Base-by-base conservation (phyloP, 1,140 invertebrate species). In the Drosophila santomea region DNA sequence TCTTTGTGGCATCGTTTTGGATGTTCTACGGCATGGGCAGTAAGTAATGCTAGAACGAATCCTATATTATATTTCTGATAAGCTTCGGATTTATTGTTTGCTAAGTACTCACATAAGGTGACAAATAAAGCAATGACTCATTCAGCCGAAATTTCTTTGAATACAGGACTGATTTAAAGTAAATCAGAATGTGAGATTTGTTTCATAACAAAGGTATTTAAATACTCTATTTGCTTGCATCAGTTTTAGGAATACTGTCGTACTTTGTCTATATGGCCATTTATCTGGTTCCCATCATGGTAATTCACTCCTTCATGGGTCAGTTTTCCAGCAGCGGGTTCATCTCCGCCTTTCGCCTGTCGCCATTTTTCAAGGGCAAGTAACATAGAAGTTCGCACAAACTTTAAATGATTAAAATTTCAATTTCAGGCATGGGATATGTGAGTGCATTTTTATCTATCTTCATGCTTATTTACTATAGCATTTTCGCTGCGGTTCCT, bases 271-370 rank as follows among this genome's bases (percentile, higher is more conserved):
- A 84, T 71, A 68, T 91, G 75, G 60, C 50, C 0, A 15, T 91
- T 0, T 92, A 75, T 47, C 48, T 91, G 17, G 77, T 92, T 6
- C 91, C 91, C 1, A 76, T 91, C 28, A 41, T 91, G 56, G 75
- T 92, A 4, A 90, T 91, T 17, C 91, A 92, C 48, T 86, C 81
- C 14, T 92, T 90, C 56, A 74, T 92, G 84, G 90, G 91, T 0
- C 91, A 92, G 48, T 92, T 92, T 39, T 91, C 90, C 0, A 92
- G 88, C 67, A 92, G 84, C 38, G 90, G 90, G 1, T 92, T 88
- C 14, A 91, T 92, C 56, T 92, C 91, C 4, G 79, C 79, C 2
- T 90, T 91, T 66, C 84, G 91, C 1, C 35, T 91, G 1, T 72
- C 88, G 6, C 91, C 91, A 6, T 83, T 92, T 17, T 91, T 91